Evolutionary conservation across 2,113 vertebrate genomes (phyloP).

Genomic region (Tyto alba): DNA sequence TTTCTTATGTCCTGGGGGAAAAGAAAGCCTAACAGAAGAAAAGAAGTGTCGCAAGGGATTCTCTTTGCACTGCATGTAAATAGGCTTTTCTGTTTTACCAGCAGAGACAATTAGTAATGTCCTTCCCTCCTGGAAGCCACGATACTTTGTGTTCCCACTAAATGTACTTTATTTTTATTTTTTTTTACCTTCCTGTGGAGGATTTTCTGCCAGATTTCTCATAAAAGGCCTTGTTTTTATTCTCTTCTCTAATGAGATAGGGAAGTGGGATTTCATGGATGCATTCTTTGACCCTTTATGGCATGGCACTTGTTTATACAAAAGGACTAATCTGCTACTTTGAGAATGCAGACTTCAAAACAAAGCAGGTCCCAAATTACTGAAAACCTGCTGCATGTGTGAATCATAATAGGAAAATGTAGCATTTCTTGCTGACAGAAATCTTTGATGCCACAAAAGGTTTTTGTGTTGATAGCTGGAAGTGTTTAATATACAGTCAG

Average conservation of each 20-base stretch:
- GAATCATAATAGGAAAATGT: neutral
- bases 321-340: neutral
- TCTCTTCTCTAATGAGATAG: neutral
- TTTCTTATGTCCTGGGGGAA: neutral
- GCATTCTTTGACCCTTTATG: neutral
- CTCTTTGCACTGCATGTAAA: neutral
- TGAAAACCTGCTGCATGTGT: neutral
- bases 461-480: constrained; percentile 30
- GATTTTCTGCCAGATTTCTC: neutral
- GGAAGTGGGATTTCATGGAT: constrained; percentile 19
- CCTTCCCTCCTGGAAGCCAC: neutral
- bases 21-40: neutral
- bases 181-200: neutral
- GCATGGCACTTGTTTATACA: neutral
- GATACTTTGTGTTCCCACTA: neutral
- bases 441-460: neutral
- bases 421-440: constrained; percentile 1
- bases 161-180: neutral
- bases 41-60: neutral
- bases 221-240: neutral
- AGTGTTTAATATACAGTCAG: neutral
- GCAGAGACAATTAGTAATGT: neutral
- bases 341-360: neutral
- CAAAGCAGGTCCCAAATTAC: neutral
- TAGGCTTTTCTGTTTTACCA: neutral